phyloP scores from a whole-genome alignment of 2,113 vertebrate species.

The Chlorocebus sabaeus region DNA sequence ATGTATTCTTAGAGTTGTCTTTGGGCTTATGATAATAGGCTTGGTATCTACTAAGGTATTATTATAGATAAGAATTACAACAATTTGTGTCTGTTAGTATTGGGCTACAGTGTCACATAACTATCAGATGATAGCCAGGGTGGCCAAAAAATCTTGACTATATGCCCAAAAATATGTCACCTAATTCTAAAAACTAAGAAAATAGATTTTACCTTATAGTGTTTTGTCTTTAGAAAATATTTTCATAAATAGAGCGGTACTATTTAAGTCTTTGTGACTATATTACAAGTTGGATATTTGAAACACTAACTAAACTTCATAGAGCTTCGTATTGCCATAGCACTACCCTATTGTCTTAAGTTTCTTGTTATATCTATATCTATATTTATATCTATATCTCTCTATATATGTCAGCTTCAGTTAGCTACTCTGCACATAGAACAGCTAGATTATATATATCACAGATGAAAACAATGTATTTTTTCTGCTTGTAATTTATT shows the following conservation, averaged over 20 bases:
- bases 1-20: not conserved
- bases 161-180: not conserved
- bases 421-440: not conserved
- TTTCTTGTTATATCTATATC: not conserved
- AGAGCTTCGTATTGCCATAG: not conserved
- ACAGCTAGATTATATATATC: not conserved
- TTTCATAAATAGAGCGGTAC: not conserved
- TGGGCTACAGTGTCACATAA: not conserved
- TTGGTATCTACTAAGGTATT: not conserved
- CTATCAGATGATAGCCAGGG: not conserved
- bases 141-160: not conserved
- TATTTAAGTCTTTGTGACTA: not conserved
- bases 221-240: not conserved
- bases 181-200: not conserved
- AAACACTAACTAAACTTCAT: not conserved
- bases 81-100: not conserved
- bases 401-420: not conserved
- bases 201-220: not conserved
- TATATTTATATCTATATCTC: too few species aligned
- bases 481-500: constrained; percentile 34
- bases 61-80: not conserved
- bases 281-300: not conserved
- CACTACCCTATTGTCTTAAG: not conserved
- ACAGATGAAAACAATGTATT: constrained; percentile 20
- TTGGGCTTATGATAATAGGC: not conserved